phyloP scores from a whole-genome alignment of 2,113 vertebrate genomes.

The Strix uralensis region DNA sequence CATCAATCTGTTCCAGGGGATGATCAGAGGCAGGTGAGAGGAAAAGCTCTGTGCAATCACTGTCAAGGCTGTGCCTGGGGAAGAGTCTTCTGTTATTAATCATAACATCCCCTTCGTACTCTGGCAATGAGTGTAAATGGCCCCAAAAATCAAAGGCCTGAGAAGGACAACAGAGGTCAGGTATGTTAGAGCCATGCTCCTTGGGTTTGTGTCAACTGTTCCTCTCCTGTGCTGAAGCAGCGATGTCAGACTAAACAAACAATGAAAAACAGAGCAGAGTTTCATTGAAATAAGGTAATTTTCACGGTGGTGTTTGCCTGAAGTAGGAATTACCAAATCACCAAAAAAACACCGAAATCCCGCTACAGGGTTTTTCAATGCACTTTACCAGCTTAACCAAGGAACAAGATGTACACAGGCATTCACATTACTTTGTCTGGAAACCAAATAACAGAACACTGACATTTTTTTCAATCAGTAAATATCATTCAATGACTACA shows the following conservation, averaged over 20 bases:
- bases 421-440: not conserved
- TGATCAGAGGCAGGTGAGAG: not conserved
- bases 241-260: not conserved
- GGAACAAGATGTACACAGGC: not conserved
- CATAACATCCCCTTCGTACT: not conserved
- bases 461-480: not conserved
- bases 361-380: not conserved
- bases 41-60: not conserved
- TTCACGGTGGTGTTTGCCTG: not conserved
- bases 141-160: not conserved
- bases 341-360: accelerated
- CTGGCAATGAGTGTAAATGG: not conserved
- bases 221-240: not conserved
- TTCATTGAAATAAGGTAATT: not conserved
- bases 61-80: not conserved
- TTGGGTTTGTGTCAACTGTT: not conserved
- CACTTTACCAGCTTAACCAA: not conserved
- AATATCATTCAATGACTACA: not conserved
- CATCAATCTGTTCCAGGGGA: slow-evolving; percentile 2
- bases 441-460: not conserved
- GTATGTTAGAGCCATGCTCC: not conserved
- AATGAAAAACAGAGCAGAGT: not conserved
- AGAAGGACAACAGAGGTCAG: not conserved
- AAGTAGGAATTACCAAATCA: not conserved
- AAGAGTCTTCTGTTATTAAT: not conserved